Evolutionary conservation across 64 coral and sea anemone genomes (phyloP).

Genomic region (Dendrophyllia cribrosa): DNA sequence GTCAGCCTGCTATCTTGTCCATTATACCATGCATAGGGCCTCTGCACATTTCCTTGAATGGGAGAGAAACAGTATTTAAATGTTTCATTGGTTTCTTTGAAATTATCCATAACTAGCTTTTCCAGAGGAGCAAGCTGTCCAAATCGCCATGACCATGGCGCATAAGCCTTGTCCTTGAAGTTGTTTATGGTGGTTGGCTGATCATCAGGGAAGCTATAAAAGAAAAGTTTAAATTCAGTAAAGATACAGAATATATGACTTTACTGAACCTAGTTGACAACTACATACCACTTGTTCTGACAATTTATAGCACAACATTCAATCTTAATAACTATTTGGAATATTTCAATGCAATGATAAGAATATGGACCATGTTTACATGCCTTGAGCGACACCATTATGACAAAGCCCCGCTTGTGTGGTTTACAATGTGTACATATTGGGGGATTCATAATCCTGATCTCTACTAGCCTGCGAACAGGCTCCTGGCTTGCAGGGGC

Average conservation of each 20-base stretch:
- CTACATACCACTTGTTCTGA: constrained; percentile 53
- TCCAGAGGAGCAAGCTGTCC: neutral
- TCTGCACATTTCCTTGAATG: constrained; percentile 35
- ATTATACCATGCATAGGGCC: constrained; percentile 34
- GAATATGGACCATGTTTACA: constrained; percentile 54
- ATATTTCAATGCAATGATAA: constrained; percentile 60
- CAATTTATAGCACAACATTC: constrained; percentile 54
- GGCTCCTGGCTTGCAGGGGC: too few species aligned
- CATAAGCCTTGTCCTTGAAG: constrained; percentile 19
- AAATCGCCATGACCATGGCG: constrained; percentile 12
- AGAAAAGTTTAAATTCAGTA: neutral
- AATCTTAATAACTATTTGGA: constrained; percentile 35
- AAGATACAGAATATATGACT: constrained; percentile 16
- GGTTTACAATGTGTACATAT: constrained; percentile 10
- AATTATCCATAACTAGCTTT: neutral
- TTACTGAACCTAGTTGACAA: constrained; percentile 62
- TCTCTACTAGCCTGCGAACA: too few species aligned
- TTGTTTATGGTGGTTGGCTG: constrained; percentile 26
- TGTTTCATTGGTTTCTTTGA: neutral
- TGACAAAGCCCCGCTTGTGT: constrained; percentile 51
- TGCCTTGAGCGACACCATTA: constrained; percentile 52
- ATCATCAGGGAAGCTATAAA: neutral
- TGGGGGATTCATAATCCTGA: constrained; percentile 7
- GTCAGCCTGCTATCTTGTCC: constrained; percentile 26
- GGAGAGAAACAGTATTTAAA: constrained; percentile 22